A percentile compares a stretch with the other conserved stretches of the same genome.
These are phyloP conservation scores for Trilocha varians DNA, from an alignment of 2,888 invertebrate species.

Conservation along the genomic window DNA sequence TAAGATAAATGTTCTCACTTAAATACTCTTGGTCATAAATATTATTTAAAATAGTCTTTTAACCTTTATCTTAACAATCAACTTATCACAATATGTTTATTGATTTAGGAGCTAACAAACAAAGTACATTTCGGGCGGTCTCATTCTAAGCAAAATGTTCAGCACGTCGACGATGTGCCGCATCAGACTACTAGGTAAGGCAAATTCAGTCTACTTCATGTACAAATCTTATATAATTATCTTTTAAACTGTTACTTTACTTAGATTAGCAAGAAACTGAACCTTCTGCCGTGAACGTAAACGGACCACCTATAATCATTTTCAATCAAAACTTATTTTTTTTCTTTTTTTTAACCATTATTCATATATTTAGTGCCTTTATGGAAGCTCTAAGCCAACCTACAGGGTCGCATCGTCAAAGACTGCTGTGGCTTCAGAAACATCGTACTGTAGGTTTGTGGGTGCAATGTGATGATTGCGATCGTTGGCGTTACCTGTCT, in stretches of 20 bases:
- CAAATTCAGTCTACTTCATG: no score
- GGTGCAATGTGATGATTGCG: conserved; percentile 75
- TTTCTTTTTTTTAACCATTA: neutral
- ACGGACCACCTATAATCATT: no score
- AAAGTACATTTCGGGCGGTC: neutral
- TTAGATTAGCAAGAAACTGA: no score
- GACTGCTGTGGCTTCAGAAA: conserved; percentile 61
- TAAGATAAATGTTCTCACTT: conserved; percentile 12
- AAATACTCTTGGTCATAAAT: no score
- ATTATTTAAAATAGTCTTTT: no score
- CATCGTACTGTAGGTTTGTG: conserved; percentile 66
- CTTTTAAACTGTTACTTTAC: no score
- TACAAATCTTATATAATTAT: no score
- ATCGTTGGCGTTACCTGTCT: conserved; percentile 72
- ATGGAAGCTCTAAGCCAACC: conserved; percentile 48
- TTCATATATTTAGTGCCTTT: conserved; percentile 29
- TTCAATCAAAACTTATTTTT: no score
- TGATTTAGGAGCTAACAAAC: neutral
- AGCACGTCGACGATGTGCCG: neutral
- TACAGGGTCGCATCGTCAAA: conserved; percentile 37
- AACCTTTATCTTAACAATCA: no score
- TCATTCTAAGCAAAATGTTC: neutral
- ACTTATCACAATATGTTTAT: no score
- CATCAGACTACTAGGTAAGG: neutral
- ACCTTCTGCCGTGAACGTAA: no score